Evolutionary conservation across 2,113 vertebrate genomes (phyloP), one percentile per base, ranked within the genome.

Genomic region (Pomatorhinus ruficollis): DNA sequence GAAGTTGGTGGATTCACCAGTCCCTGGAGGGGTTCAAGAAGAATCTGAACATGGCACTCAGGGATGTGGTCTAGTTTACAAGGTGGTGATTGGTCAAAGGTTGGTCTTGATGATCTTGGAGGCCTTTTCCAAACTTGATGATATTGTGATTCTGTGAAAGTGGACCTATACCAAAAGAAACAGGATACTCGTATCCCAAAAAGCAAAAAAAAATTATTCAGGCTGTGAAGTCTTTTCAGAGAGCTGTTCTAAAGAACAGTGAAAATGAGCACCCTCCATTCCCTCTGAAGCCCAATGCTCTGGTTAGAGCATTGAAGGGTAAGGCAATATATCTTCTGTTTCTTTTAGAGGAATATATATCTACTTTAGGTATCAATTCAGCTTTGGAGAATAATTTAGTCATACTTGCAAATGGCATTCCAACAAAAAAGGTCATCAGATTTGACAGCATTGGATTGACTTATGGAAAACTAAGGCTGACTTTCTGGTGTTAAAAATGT

Each of bases 401-500:
- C 44, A 56, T 76, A 60, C n/a, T 47, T 80, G 35, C 61, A 96
- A 95, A 86, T 91, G 78, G 44, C 30, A 83, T 89, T 88, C 83
- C 63, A 79, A 54, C n/a, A 74, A 87, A 80, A 84, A 76, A 35
- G 45, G 53, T 76, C 60, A 87, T 82, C 24, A 57, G 37, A 84
- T 80, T 53, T 94, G 69, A 86, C 45, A 77, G 56, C 31, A 27
- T 31, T 52, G 31, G 14, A 35, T 28, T 91, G 80, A 95, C 33
- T 90, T 82, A 85, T 49, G 54, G 56, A 89, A 94, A 95, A 84
- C n/a, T 50, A 68, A 54, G 37, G 18, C 30, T 83, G 31, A 64
- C 18, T 85, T 85, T 24, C 15, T 56, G 18, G 21, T 76, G 23
- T 88, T 94, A 78, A 79, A 84, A 95, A 65, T 47, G 20, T 65